Evolutionary conservation across 2,113 vertebrate genomes (phyloP).

Genomic region (Pardalotus punctatus): DNA sequence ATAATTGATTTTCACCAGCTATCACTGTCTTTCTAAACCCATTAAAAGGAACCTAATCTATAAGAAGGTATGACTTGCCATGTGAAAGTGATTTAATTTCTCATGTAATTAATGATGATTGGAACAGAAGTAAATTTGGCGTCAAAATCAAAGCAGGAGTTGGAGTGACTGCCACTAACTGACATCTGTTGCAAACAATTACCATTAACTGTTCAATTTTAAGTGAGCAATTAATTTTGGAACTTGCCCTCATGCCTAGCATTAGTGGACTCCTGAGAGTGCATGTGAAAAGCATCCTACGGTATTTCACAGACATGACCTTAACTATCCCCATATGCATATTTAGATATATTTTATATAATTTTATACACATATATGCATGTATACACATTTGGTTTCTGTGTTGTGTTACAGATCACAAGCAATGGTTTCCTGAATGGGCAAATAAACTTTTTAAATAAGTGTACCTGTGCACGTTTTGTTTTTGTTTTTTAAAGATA

Average conservation of each 20-base stretch:
- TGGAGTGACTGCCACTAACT: conserved; percentile 50
- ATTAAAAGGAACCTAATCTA: conserved; percentile 50
- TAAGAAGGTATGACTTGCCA: conserved; percentile 50
- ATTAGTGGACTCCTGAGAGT: conserved; percentile 52
- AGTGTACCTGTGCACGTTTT: conserved; percentile 73
- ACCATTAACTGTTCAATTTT: conserved; percentile 24
- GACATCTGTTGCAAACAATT: conserved; percentile 34
- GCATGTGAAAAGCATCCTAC: conserved; percentile 59
- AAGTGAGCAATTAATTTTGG: conserved; percentile 46
- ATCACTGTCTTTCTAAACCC: conserved; percentile 59
- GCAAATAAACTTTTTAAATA: conserved; percentile 51
- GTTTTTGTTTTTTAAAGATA: conserved; percentile 22
- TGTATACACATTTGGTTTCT: conserved; percentile 78
- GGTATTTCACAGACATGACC: conserved; percentile 71
- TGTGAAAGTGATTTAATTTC: conserved; percentile 62
- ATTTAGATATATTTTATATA: conserved; percentile 75
- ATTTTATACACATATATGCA: conserved; percentile 75
- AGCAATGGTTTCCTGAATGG: conserved; percentile 72
- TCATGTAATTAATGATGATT: conserved; percentile 68
- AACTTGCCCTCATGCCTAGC: conserved; percentile 39
- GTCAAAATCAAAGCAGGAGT: conserved; percentile 66
- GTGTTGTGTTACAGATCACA: conserved; percentile 71
- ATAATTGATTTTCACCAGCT: conserved; percentile 75
- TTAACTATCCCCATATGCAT: conserved; percentile 71
- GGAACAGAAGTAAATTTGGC: conserved; percentile 53